Evolutionary conservation across 30 jellyfish, hydroid and myxozoan species (phyloP).

Genomic region (Sanderia malayensis): DNA sequence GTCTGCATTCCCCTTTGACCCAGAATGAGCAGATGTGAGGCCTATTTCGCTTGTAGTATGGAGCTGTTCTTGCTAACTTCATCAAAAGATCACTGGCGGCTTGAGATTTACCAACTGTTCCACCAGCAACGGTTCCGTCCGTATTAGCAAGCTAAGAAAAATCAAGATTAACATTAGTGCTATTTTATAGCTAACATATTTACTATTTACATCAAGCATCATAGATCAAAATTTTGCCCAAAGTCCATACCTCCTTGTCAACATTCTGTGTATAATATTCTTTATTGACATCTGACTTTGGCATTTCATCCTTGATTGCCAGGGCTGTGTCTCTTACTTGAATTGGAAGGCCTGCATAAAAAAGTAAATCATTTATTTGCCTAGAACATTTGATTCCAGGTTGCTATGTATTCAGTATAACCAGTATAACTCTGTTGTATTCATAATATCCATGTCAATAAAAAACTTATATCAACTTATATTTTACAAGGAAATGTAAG

Average conservation of each 20-base stretch:
- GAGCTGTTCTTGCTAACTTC: conserved; percentile 90
- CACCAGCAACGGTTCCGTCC: conserved; percentile 92
- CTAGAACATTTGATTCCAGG: no score
- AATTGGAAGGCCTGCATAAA: conserved; percentile 78
- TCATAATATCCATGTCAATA: no score
- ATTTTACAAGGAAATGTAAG: no score
- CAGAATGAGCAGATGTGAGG: conserved; percentile 99
- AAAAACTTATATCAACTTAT: no score
- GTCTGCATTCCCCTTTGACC: conserved; percentile 98
- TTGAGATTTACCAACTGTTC: conserved; percentile 92
- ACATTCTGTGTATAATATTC: conserved; percentile 82
- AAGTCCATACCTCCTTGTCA: conserved; percentile 88
- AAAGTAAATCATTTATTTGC: no score
- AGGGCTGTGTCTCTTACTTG: conserved; percentile 94
- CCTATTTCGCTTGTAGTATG: conserved; percentile 93
- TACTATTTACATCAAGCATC: no score
- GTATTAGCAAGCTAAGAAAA: conserved; percentile 86
- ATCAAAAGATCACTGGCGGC: conserved; percentile 84
- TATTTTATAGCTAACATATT: no score
- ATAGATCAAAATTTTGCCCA: no score
- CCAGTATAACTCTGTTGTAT: no score
- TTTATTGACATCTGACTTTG: conserved; percentile 87
- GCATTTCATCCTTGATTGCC: conserved; percentile 86
- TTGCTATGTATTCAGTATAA: no score
- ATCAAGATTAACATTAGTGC: no score